phyloP scores from a whole-genome alignment of 64 coral and sea anemone genomes.

The Dendrophyllia cribrosa region DNA sequence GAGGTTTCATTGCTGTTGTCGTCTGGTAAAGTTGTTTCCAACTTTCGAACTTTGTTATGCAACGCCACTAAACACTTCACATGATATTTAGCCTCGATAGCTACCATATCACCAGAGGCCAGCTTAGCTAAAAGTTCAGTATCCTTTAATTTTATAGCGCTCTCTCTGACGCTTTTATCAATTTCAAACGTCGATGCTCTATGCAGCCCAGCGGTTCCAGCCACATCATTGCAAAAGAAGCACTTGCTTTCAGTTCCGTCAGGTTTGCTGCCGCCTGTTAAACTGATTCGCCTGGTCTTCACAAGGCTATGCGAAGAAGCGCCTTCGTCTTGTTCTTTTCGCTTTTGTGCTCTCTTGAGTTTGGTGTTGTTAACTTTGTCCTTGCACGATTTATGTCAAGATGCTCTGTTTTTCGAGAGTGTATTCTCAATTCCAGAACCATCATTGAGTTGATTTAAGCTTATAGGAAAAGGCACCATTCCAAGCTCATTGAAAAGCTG shows the following conservation, averaged over 20 bases:
- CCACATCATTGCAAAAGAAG: slow-evolving; percentile 56
- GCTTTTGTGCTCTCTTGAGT: slow-evolving; percentile 54
- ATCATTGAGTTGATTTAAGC: slow-evolving; percentile 40
- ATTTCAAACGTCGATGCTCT: slow-evolving; percentile 31
- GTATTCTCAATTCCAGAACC: slow-evolving; percentile 62
- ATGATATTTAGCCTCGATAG: too few relatives aligned
- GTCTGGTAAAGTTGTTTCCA: slow-evolving; percentile 3
- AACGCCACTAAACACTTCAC: slow-evolving; percentile 45
- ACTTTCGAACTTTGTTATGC: slow-evolving; percentile 43
- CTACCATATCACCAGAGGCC: slow-evolving; percentile 68
- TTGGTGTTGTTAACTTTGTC: slow-evolving; percentile 61
- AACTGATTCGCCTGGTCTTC: slow-evolving; percentile 39
- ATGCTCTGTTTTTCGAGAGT: slow-evolving; percentile 54
- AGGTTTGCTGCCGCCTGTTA: not conserved
- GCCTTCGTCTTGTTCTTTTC: too few relatives aligned
- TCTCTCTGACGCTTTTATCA: slow-evolving; percentile 39
- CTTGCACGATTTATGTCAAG: slow-evolving; percentile 55
- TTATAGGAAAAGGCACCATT: slow-evolving; percentile 36
- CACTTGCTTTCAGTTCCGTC: slow-evolving; percentile 21
- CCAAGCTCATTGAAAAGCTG: slow-evolving; percentile 57
- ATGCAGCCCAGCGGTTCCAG: slow-evolving; percentile 10
- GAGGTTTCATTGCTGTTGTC: not conserved
- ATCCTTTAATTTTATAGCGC: slow-evolving; percentile 28
- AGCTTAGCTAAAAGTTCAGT: slow-evolving; percentile 56
- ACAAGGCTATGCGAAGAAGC: slow-evolving; percentile 3